Base-by-base conservation (phyloP, 2,113 vertebrate genomes). In the Bos javanicus region DNA sequence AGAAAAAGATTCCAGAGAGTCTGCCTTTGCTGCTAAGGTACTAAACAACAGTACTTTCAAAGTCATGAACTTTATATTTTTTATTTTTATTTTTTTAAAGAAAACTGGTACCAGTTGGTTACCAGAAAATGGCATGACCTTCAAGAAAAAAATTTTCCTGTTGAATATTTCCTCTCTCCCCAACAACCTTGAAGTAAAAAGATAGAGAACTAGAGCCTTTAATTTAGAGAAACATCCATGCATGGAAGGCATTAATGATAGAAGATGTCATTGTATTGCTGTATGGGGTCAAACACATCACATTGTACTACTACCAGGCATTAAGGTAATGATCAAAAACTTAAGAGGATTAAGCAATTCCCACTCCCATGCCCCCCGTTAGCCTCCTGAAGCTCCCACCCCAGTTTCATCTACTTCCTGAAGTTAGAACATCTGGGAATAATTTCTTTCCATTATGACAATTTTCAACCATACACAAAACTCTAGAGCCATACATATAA, bases 101-200 rank as follows among this genome's bases (percentile, higher is more conserved):
- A 95, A 82, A 93, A 97, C 76, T 90, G 14, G 6, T 91, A 84
- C 46, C 36, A 60, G 6, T 36, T 74, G 57, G 28, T 95, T 95
- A 89, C 80, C 90, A 96, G 62, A 74, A 96, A 96, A 90, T 96
- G 67, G 9, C 84, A 95, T 26, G 15, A 52, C 60, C 48, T 71
- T 95, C 21, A 93, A 80, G 59, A 92, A 94, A 96, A 82, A 33
- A 94, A 19, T 8, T 83, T 76, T 76, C 50, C 85, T 52, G 26
- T 39, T 96, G 26, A 90, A n/a, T 87, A 95, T 76, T 95, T 93
- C 60, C 46, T 90, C 12, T 94, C 48, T 91, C 56, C 56, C 60
- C 76, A 46, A 30, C 6, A 90, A 76, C 28, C 33, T 80, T 88
- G 90, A 95, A 6, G 39, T 90, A 25, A 96, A 96, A 91, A 26